Evolutionary conservation across 2,888 invertebrate species (phyloP).

Genomic region (Chrysina gloriosa): DNA sequence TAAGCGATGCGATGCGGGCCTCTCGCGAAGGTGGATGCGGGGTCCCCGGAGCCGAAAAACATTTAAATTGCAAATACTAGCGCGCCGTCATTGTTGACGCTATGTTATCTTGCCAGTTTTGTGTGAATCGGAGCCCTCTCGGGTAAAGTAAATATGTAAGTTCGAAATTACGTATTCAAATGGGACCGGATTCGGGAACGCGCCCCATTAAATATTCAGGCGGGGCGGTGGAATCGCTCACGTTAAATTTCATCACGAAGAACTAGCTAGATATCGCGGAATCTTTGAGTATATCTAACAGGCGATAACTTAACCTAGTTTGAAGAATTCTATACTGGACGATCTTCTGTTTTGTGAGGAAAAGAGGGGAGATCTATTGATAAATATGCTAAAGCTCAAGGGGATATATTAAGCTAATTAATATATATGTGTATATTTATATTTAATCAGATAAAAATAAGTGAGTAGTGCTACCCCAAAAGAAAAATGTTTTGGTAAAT

Average conservation of each 20-base stretch:
- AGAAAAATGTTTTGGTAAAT: too few relatives aligned
- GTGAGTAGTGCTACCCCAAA: too few relatives aligned
- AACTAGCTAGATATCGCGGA: background rate
- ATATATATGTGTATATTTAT: too few relatives aligned
- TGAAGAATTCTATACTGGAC: too few relatives aligned
- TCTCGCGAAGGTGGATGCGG: background rate
- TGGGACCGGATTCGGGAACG: background rate
- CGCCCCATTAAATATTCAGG: slow-evolving; percentile 3
- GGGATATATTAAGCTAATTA: too few relatives aligned
- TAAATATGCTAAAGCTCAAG: too few relatives aligned
- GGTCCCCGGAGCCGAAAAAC: background rate
- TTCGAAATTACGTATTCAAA: slow-evolving; percentile 27
- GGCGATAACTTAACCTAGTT: too few relatives aligned
- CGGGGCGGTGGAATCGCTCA: slow-evolving; percentile 4
- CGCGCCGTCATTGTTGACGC: slow-evolving; percentile 22
- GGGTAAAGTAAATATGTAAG: slow-evolving; percentile 29
- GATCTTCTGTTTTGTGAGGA: too few relatives aligned
- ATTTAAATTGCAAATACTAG: slow-evolving; percentile 26
- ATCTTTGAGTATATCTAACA: background rate
- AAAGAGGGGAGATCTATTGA: too few relatives aligned
- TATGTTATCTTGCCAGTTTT: slow-evolving; percentile 9
- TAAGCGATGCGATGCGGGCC: background rate
- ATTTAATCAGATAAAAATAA: too few relatives aligned
- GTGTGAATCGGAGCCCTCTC: slow-evolving; percentile 16
- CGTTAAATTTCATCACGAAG: slow-evolving; percentile 1